Base-by-base conservation (phyloP, 2,888 invertebrate species). In the Apoda limacodes region DNA sequence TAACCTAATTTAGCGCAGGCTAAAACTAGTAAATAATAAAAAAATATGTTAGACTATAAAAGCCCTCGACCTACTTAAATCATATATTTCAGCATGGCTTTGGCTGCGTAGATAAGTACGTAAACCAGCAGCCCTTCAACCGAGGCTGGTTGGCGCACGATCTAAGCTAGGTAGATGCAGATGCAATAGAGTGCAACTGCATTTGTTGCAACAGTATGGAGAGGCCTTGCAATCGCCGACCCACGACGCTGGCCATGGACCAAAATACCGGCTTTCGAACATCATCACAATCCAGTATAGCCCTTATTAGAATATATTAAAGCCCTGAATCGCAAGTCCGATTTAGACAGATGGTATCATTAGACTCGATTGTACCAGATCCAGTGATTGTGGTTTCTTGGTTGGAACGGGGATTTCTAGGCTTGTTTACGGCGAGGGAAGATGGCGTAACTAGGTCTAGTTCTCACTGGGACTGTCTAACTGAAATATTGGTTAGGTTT, bases 151-250 rank as follows among this genome's bases (percentile, higher is more conserved):
- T n/a, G n/a, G n/a, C n/a, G n/a, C n/a, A n/a, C n/a, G n/a, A n/a
- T n/a, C n/a, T n/a, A n/a, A n/a, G n/a, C n/a, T n/a, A n/a, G n/a
- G n/a, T n/a, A n/a, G n/a, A n/a, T n/a, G n/a, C n/a, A 40, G 55
- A 58, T 64, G 68, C 70, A 62, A 61, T 61, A 61, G 52, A 52
- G 61, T 70, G 74, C 72, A 71, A 65, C 57, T 63, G 61, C 65
- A 59, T 54, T 57, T 61, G 56, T 71, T 74, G 74, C 75, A 67
- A 71, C 70, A 70, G 60, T 56, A 52, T 59, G 55, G 60, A 57
- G 55, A 52, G 67, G 72, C 76, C 76, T 76, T 76, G 76, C 75
- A 68, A 67, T 76, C 75, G 72, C 75, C 67, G 65, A 60, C 60
- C 60, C 50, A 52, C 55, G 48, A 51, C 54, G 51, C 43, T 53